Base-by-base conservation (phyloP, 2,888 invertebrate genomes). In the Clostera curtula region DNA sequence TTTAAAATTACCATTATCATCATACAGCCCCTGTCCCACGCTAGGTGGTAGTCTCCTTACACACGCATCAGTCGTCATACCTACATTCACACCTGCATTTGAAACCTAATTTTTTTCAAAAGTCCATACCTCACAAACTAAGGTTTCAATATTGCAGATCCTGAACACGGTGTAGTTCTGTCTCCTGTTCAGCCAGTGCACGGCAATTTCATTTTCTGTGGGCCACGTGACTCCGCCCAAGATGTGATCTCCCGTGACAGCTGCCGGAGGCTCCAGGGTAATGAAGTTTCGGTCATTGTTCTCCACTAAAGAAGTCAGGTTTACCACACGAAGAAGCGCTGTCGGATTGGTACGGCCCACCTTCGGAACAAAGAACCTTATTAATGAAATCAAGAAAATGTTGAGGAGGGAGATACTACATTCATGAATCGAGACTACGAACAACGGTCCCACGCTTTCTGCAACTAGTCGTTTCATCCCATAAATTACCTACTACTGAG, bases 161-260 rank as follows among this genome's bases (percentile, higher is more conserved):
- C 86, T 84, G n/a, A 90, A 57, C 12, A 88, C 73, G 2, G 88
- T 84, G 28, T 87, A 66, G 58, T 92, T 96, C 76, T 97, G 97
- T 9, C 93, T 85, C 14, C 97, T 86, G 63, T 96, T 96, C 35
- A 94, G 82, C 91, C 96, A 96, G 16, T 92, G 88, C 0, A 90
- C 90, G 0, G 89, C 85, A 2, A 96, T 62, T 25, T 89, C 87
- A 0, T 79, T 72, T 18, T 86, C 80, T 3, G 87, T 87, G 9
- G 89, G 83, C 96, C 96, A 97, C 1, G 77, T 80, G 0, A 95
- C 90, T 3, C 87, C 87, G 25, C 87, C 89, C 7, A 93, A 65
- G 25, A 93, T 87, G 41, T 90, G 88, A 56, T 93, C 91, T 0
- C 63, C 49, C 1, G 86, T 75, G 0, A 88, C 87, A 0, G 54